phyloP scores from a whole-genome alignment of 37 sponge, comb jelly and placozoan species.

The Eunapius fragilis region DNA sequence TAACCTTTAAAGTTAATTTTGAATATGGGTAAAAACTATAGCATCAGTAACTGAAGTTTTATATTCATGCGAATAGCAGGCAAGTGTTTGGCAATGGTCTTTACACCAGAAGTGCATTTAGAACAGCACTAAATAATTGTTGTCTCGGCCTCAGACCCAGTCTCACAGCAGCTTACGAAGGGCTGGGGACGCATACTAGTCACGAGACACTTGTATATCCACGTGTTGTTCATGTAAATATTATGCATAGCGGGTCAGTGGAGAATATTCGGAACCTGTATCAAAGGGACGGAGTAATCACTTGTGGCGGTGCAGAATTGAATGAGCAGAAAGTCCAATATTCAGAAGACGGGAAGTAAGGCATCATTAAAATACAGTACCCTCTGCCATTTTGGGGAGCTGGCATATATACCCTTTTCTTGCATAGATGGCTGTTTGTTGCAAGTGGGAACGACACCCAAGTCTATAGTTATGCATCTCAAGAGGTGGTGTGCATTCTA shows the following conservation, averaged over 20 bases:
- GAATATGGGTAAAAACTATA: too few species aligned
- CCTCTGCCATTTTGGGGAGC: neutral
- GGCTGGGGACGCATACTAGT: too few species aligned
- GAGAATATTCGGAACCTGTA: neutral
- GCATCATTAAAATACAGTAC: neutral
- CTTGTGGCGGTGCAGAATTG: constrained; percentile 3
- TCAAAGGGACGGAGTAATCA: neutral
- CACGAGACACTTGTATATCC: neutral
- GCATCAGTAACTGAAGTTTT: too few species aligned
- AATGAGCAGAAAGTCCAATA: constrained; percentile 30
- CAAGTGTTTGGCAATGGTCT: too few species aligned
- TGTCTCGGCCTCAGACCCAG: too few species aligned
- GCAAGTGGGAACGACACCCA: constrained; percentile 47
- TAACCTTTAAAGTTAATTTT: too few species aligned
- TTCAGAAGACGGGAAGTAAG: constrained; percentile 66
- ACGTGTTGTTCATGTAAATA: neutral
- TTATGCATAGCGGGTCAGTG: neutral
- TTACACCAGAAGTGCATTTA: too few species aligned
- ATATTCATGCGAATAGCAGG: too few species aligned
- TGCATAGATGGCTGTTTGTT: constrained; percentile 59
- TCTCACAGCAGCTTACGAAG: too few species aligned
- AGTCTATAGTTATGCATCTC: constrained; percentile 52
- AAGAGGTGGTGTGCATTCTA: constrained; percentile 41
- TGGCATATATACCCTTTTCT: neutral
- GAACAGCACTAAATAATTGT: too few species aligned